These are phyloP conservation scores for Oryzias sinensis DNA, from an alignment of 2,797 vertebrate species.

Conservation along the genomic window DNA sequence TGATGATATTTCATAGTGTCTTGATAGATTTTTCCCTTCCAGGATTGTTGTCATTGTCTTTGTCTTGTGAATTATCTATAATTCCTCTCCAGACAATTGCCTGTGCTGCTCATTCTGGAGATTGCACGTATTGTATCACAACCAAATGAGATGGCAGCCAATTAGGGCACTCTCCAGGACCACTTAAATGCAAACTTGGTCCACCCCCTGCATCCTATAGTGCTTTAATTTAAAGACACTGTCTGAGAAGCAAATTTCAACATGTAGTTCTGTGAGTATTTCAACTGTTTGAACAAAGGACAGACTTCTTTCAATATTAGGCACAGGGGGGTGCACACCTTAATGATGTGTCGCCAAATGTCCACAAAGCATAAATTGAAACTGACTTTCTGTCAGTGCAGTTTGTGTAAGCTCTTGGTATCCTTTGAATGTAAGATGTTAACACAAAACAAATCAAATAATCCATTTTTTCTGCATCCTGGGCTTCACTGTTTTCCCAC, in stretches of 20 bases:
- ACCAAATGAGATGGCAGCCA: slow-evolving; percentile 77
- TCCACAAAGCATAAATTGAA: slow-evolving; percentile 43
- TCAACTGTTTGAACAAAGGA: too few relatives aligned
- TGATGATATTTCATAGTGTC: slow-evolving; percentile 55
- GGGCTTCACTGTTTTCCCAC: slow-evolving; percentile 51
- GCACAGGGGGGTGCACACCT: slow-evolving; percentile 29
- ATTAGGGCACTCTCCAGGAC: slow-evolving; percentile 68
- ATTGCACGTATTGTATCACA: slow-evolving; percentile 65
- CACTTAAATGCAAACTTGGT: slow-evolving; percentile 65
- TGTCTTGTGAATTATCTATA: slow-evolving; percentile 70
- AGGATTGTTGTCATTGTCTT: slow-evolving; percentile 59
- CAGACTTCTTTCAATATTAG: background rate
- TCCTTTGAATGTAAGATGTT: slow-evolving; percentile 37
- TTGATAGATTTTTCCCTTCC: slow-evolving; percentile 44
- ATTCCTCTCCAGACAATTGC: slow-evolving; percentile 77
- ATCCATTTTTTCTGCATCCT: slow-evolving; percentile 52
- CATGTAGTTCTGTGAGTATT: slow-evolving; percentile 3
- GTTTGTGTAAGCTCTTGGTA: slow-evolving; percentile 39
- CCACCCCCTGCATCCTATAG: slow-evolving; percentile 62
- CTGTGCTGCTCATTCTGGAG: slow-evolving; percentile 70
- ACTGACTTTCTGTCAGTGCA: slow-evolving; percentile 31
- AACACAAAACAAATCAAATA: slow-evolving; percentile 45
- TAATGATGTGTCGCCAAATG: slow-evolving; percentile 55
- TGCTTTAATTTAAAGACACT: slow-evolving; percentile 60
- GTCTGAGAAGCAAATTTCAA: slow-evolving; percentile 34